phyloP scores from a whole-genome alignment of 2,797 vertebrate species.

The Siniperca obscura region DNA sequence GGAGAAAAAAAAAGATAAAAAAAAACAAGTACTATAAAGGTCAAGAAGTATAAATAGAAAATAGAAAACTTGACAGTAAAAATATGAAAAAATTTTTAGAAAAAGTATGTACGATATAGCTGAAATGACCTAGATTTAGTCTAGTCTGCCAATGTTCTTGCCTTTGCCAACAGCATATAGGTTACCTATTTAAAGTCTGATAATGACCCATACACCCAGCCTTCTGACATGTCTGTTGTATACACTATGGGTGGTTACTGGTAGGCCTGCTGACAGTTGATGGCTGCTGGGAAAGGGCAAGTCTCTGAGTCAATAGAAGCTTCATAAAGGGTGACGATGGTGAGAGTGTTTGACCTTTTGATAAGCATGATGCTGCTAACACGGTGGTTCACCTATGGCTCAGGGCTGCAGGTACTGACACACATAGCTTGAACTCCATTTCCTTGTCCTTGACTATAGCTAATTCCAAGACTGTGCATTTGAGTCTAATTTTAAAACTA shows the following conservation, averaged over 20 bases:
- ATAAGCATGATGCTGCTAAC: neutral
- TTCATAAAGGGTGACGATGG: conserved; percentile 2
- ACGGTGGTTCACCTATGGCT: neutral
- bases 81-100: no score
- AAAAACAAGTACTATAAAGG: no score
- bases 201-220: conserved; percentile 17
- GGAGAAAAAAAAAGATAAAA: no score
- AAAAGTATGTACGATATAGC: neutral
- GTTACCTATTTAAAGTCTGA: conserved; percentile 15
- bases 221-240: conserved; percentile 16
- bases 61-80: no score
- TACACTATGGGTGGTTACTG: neutral
- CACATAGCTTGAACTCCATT: no score
- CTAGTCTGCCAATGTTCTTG: neutral
- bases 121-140: neutral
- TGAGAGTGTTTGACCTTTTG: conserved; percentile 14
- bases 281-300: neutral
- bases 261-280: neutral
- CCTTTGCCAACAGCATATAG: neutral
- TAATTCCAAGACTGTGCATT: neutral
- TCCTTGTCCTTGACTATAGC: no score
- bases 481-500: neutral
- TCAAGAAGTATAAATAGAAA: no score
- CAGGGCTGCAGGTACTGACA: neutral
- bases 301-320: neutral